Base-by-base conservation (phyloP, 23 tunicate genomes). In the Ascidia mentula region DNA sequence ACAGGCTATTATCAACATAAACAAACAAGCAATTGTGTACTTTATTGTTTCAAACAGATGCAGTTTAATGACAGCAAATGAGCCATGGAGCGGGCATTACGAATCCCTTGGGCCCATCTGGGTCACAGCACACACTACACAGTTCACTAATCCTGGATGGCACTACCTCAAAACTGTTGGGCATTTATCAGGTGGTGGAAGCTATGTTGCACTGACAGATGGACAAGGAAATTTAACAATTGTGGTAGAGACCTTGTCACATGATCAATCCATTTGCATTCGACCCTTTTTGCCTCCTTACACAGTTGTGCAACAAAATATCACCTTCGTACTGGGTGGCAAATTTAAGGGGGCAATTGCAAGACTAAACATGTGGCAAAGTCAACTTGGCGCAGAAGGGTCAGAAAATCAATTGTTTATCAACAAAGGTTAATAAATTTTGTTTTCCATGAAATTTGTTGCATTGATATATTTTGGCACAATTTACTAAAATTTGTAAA, bases 71-170 rank as follows among this genome's bases (percentile, higher is more conserved):
- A 93, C 98, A 13, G 98, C 98, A 38, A 88, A 88, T 37, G 87
- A 88, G 59, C 98, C 98, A 28, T 93, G 98, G 98, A 93, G 98
- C 59, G 98, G 98, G 20, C 86, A 93, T 53, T 93, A 88, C 74
- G 89, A 87, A 34, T 69, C 88, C 13, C 40, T 84, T 18, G 81
- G 32, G 17, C 91, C 89, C 0, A 20, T 87, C 0, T 93, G 98
- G 98, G 84, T 88, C 20, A 93, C 92, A 0, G 92, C 98, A n/a
- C 98, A 93, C 60, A 88, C 98, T 0, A 93, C 98, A 12, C 98
- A 93, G 80, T 93, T 93, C 80, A 79, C 89, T 7, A 59, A 76
- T 40, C 98, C 98, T 37, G 98, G 98, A 17, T 93, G 98, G 98
- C 70, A 28, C 17, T 93, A 93, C 46, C 69, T 93, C 40, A 76